phyloP scores from a whole-genome alignment of 30 jellyfish, hydroid and myxozoan species.

The Sanderia malayensis region DNA sequence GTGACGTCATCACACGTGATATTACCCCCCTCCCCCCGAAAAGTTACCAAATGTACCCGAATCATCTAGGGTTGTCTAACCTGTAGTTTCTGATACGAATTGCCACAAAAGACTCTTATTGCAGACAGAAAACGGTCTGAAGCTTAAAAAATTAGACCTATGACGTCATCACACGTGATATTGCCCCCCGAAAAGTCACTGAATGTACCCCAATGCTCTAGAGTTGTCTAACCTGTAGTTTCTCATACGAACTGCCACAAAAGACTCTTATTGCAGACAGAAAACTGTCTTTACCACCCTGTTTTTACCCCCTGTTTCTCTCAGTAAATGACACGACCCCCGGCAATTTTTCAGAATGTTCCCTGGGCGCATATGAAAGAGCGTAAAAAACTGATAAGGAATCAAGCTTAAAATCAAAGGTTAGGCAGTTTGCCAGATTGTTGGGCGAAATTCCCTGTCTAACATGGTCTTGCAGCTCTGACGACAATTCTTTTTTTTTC shows the following conservation, averaged over 20 bases:
- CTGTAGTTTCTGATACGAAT: slow-evolving; percentile 12
- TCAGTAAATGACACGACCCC: slow-evolving; percentile 12
- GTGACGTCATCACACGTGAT: slow-evolving; percentile 13
- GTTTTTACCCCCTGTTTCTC: background rate
- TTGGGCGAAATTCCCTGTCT: slow-evolving; percentile 14
- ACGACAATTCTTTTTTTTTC: too few relatives aligned
- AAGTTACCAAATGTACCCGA: slow-evolving; percentile 7
- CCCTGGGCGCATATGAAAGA: slow-evolving; percentile 14
- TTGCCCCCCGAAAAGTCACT: slow-evolving; percentile 17
- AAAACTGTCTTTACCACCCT: background rate
- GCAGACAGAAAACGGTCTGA: slow-evolving; percentile 18
- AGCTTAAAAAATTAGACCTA: background rate
- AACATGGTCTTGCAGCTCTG: too few relatives aligned
- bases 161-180: slow-evolving; percentile 15
- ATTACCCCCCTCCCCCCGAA: slow-evolving; percentile 22
- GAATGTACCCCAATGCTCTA: slow-evolving; percentile 12
- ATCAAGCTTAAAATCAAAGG: slow-evolving; percentile 14
- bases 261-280: slow-evolving; percentile 14
- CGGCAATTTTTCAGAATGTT: slow-evolving; percentile 5
- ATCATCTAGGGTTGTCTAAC: slow-evolving; percentile 5
- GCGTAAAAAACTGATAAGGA: slow-evolving; percentile 16
- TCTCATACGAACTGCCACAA: slow-evolving; percentile 3
- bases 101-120: slow-evolving; percentile 9
- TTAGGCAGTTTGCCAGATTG: slow-evolving; percentile 20
- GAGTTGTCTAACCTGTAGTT: slow-evolving; percentile 17